Conservation (phyloP, 2,113 vertebrate genomes). For the Aix galericulata region DNA sequence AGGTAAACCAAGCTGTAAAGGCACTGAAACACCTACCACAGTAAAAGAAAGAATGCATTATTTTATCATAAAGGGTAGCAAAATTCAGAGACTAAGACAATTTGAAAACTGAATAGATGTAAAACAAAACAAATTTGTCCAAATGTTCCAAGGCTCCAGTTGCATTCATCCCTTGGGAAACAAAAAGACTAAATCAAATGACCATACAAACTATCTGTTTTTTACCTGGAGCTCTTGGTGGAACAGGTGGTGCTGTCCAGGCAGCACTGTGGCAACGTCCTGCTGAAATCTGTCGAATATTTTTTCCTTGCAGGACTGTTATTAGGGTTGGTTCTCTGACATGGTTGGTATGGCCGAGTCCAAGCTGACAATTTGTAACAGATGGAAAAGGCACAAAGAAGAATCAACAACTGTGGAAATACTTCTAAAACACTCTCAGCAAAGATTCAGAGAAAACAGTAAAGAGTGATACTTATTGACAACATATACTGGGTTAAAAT, state of each 20-base stretch:
- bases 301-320: conserved; percentile 82
- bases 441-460: neutral
- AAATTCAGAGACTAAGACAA: neutral
- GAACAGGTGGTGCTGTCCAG: conserved; percentile 80
- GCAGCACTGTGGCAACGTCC: conserved; percentile 87
- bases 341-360: conserved; percentile 85
- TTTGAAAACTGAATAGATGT: neutral
- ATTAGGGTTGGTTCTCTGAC: conserved; percentile 84
- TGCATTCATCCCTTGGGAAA: neutral
- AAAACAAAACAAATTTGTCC: neutral
- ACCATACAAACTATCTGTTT: accelerated
- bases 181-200: neutral
- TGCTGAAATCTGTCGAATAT: conserved; percentile 81
- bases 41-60: neutral
- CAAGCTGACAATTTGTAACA: conserved; percentile 71
- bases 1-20: conserved; percentile 85
- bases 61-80: neutral
- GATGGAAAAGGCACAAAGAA: neutral
- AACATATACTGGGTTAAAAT: neutral
- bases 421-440: neutral
- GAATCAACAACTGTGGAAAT: neutral
- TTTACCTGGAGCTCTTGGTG: conserved; percentile 78
- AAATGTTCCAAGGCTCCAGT: neutral
- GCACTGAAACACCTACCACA: conserved; percentile 81
- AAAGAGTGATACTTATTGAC: accelerated